Conservation (phyloP, 2,888 invertebrate genomes). For the Anagyrus pseudococci region DNA sequence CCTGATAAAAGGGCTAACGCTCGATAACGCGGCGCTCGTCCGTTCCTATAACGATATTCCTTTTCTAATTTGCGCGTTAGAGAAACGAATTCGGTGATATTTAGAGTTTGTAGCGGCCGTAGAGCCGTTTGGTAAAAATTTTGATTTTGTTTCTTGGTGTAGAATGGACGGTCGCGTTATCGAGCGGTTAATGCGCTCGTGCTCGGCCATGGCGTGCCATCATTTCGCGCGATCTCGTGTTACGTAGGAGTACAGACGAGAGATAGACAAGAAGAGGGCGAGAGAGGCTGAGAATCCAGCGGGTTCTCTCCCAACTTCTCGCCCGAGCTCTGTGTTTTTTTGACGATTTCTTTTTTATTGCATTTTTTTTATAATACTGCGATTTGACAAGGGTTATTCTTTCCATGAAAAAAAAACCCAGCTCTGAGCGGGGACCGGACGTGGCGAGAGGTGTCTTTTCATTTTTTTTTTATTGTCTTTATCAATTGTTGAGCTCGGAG, state of each 20-base stretch:
- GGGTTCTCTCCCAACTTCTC: too few species aligned
- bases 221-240: constrained; percentile 31
- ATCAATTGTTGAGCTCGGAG: too few species aligned
- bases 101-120: too few species aligned
- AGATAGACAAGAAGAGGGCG: not conserved
- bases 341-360: not conserved
- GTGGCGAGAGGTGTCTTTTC: not conserved
- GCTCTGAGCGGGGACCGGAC: not conserved
- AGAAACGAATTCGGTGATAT: not conserved
- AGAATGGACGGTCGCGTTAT: constrained; percentile 5
- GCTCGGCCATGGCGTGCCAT: constrained; percentile 34
- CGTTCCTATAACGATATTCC: not conserved
- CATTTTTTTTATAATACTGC: not conserved
- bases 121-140: too few species aligned
- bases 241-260: constrained; percentile 19
- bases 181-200: constrained; percentile 7
- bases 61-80: not conserved
- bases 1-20: not conserved
- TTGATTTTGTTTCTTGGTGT: not conserved
- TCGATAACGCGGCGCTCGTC: not conserved
- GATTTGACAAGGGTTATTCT: not conserved
- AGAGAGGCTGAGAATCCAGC: too few species aligned
- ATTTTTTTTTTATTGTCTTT: not conserved
- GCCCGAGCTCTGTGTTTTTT: not conserved
- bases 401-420: not conserved